A percentile compares a stretch with the other conserved stretches of the same genome.
These are phyloP conservation scores for Ciconia nigra DNA, from an alignment of 2,797 vertebrate genomes.

Conservation along the genomic window DNA sequence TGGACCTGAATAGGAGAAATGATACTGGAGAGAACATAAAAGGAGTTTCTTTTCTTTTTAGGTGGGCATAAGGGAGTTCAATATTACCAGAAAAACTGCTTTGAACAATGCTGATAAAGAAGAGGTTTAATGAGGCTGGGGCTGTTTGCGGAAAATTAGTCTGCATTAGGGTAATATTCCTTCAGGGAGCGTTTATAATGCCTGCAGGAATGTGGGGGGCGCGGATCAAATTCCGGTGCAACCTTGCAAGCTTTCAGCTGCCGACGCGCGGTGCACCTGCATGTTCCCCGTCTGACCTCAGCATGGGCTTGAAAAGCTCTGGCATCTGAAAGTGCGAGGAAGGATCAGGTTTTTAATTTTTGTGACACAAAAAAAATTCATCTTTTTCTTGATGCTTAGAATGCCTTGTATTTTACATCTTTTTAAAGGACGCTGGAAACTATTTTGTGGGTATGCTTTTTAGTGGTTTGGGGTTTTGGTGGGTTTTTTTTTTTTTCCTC, in stretches of 20 bases:
- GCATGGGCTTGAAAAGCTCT: slow-evolving; percentile 65
- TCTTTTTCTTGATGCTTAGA: not conserved
- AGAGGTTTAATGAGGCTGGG: slow-evolving; percentile 53
- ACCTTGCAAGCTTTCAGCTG: slow-evolving; percentile 76
- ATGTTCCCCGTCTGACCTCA: slow-evolving; percentile 72
- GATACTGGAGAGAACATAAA: slow-evolving; percentile 42
- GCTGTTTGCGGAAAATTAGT: slow-evolving; percentile 67
- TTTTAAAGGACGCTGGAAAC: not conserved
- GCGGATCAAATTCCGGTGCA: slow-evolving; percentile 80
- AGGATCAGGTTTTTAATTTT: slow-evolving; percentile 58
- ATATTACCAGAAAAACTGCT: slow-evolving; percentile 33
- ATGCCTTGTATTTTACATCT: not conserved
- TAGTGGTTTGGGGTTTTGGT: not conserved
- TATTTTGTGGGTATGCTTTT: not conserved
- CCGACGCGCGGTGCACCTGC: slow-evolving; percentile 78
- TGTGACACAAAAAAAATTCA: not conserved
- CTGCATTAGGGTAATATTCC: slow-evolving; percentile 70
- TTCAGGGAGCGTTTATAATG: slow-evolving; percentile 71
- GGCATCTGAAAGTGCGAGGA: slow-evolving; percentile 67
- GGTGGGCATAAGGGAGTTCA: not conserved
- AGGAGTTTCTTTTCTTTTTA: slow-evolving; percentile 9
- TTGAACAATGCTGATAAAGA: slow-evolving; percentile 60
- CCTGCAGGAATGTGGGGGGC: slow-evolving; percentile 80
- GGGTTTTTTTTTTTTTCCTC: not conserved
- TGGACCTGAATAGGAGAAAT: slow-evolving; percentile 15